These are phyloP conservation scores for Patagioenas fasciata DNA, from an alignment of 2,113 vertebrate species.

Conservation along the genomic window DNA sequence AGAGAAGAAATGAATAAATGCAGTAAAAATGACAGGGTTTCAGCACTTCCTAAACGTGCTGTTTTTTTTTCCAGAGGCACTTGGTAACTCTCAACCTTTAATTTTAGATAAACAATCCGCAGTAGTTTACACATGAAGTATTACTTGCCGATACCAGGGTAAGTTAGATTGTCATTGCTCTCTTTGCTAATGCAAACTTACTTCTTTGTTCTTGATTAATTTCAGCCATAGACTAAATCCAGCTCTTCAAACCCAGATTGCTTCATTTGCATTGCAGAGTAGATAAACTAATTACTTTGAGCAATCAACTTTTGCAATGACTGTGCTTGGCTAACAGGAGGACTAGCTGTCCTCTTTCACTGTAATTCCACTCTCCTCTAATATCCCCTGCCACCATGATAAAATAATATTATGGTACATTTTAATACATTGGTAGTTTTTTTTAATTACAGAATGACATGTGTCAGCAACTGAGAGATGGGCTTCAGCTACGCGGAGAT, in stretches of 20 bases:
- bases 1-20: conserved; percentile 45
- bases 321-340: conserved; percentile 29
- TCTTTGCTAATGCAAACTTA: conserved; percentile 7
- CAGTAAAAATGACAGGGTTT: conserved; percentile 51
- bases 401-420: conserved; percentile 31
- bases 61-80: neutral
- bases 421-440: conserved; percentile 34
- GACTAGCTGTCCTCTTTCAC: conserved; percentile 37
- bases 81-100: neutral
- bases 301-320: conserved; percentile 41
- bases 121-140: neutral
- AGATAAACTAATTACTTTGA: conserved; percentile 50
- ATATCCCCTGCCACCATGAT: conserved; percentile 17
- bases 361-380: conserved; percentile 23
- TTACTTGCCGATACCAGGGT: neutral
- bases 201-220: conserved; percentile 52
- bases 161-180: conserved; percentile 12
- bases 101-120: conserved; percentile 15
- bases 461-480: conserved; percentile 46
- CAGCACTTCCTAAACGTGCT: neutral
- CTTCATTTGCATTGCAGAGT: conserved; percentile 57
- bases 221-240: conserved; percentile 41
- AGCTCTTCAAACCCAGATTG: conserved; percentile 33
- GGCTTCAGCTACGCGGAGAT: conserved; percentile 8
- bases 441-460: conserved; percentile 55